phyloP scores from a whole-genome alignment of 2,797 vertebrate genomes.

The Esox masquinongy region DNA sequence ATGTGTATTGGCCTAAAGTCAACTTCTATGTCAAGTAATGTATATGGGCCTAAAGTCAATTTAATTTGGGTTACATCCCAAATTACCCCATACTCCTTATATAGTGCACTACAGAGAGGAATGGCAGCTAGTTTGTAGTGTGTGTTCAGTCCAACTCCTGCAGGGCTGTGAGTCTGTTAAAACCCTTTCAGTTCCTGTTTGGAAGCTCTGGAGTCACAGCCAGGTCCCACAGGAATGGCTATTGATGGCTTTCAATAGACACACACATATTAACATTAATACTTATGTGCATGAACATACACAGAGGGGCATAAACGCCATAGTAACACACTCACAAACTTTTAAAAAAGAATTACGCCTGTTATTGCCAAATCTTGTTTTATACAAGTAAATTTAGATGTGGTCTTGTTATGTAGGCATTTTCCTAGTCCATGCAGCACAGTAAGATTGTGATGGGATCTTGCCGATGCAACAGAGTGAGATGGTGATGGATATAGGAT shows the following conservation, averaged over 20 bases:
- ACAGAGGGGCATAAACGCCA: too few relatives aligned
- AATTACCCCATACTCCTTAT: neutral
- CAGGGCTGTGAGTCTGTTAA: constrained; percentile 46
- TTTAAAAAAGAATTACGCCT: neutral
- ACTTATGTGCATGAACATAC: neutral
- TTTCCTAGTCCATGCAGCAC: neutral
- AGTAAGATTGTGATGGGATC: neutral
- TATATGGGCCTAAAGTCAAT: neutral
- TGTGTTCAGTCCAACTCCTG: constrained; percentile 40
- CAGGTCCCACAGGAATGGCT: constrained; percentile 46
- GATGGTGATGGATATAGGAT: too few relatives aligned
- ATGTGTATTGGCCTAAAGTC: too few relatives aligned
- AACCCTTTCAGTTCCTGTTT: constrained; percentile 61
- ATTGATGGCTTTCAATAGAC: constrained; percentile 21
- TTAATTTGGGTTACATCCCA: neutral
- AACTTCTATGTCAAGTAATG: neutral
- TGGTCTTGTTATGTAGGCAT: neutral
- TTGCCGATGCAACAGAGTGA: too few relatives aligned
- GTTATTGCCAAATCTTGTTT: neutral
- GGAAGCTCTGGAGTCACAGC: constrained; percentile 48
- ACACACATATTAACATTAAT: neutral
- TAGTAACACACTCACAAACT: constrained; percentile 1
- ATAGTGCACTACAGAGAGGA: neutral
- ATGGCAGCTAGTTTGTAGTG: neutral
- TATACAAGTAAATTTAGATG: neutral